Percentiles rank a stretch among this genome's conserved stretches.
Conservation (phyloP, 1,140 invertebrate species). For the Alviniconcha marisindica region DNA sequence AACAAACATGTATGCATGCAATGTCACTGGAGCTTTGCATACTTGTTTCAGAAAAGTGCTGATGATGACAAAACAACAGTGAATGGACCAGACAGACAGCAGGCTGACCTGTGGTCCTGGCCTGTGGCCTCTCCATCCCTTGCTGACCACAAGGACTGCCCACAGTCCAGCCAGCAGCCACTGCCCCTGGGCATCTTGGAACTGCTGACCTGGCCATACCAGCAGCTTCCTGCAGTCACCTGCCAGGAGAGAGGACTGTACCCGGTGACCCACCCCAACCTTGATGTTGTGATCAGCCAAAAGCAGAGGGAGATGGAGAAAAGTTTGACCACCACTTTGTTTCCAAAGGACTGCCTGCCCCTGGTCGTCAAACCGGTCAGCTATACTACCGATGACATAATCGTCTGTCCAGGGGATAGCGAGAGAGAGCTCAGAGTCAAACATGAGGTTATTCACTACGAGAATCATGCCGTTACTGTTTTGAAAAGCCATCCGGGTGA, state of each 20-base stretch:
- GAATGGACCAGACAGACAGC: no score
- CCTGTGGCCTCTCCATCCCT: no score
- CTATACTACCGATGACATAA: conserved; percentile 9
- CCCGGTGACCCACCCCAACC: background rate
- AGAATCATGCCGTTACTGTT: conserved; percentile 8
- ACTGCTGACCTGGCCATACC: background rate
- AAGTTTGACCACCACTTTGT: background rate
- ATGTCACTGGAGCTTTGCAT: no score
- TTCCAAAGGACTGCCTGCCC: background rate
- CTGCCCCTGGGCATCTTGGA: background rate
- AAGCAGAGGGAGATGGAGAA: background rate
- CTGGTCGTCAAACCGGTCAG: background rate
- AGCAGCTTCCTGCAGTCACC: background rate
- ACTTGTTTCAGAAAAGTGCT: no score
- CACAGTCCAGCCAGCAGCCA: background rate
- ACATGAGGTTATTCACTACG: background rate
- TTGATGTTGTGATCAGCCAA: background rate
- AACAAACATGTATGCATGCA: no score
- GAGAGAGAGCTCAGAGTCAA: background rate
- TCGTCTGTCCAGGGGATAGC: background rate
- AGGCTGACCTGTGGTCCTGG: no score
- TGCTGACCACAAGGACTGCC: no score
- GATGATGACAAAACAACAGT: no score
- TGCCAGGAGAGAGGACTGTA: background rate
- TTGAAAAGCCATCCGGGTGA: no score